These are phyloP conservation scores for Cyphomyrmex costatus DNA, from an alignment of 1,140 invertebrate species.

Conservation along the genomic window DNA sequence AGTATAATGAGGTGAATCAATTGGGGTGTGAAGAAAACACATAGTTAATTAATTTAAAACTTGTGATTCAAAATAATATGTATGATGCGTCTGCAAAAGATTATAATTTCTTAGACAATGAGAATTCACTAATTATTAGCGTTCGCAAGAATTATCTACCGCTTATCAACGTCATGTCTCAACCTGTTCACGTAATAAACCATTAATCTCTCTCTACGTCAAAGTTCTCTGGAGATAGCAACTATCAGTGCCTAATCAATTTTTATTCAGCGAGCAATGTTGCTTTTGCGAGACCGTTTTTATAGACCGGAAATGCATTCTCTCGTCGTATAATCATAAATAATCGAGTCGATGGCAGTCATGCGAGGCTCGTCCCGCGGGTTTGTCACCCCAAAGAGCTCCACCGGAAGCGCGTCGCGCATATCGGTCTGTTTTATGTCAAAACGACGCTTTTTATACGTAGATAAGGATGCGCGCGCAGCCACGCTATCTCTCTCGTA, in stretches of 20 bases:
- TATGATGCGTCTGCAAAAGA: background rate
- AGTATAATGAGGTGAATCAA: too few species aligned
- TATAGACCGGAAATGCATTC: slow-evolving; percentile 2
- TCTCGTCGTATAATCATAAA: slow-evolving; percentile 12
- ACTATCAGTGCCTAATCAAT: slow-evolving; percentile 21
- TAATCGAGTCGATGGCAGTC: slow-evolving; percentile 35
- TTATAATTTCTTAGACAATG: background rate
- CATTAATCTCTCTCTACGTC: slow-evolving; percentile 13
- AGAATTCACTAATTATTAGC: background rate
- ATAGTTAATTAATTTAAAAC: background rate
- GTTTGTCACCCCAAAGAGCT: slow-evolving; percentile 14
- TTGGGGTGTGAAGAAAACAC: too few species aligned
- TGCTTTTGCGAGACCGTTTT: background rate
- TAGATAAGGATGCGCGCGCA: slow-evolving; percentile 31
- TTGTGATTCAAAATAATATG: background rate
- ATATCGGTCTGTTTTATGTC: slow-evolving; percentile 32
- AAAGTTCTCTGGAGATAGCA: slow-evolving; percentile 7
- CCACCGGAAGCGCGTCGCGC: slow-evolving; percentile 3
- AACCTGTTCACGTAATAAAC: background rate
- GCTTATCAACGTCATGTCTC: background rate
- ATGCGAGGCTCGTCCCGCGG: slow-evolving; percentile 13
- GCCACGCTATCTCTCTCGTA: slow-evolving; percentile 33
- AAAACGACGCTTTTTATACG: slow-evolving; percentile 38
- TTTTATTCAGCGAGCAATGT: background rate
- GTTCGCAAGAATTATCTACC: background rate